Evolutionary conservation across 2,888 invertebrate species (phyloP), one percentile per base, ranked within the genome.

Genomic region (Meghimatium bilineatum): DNA sequence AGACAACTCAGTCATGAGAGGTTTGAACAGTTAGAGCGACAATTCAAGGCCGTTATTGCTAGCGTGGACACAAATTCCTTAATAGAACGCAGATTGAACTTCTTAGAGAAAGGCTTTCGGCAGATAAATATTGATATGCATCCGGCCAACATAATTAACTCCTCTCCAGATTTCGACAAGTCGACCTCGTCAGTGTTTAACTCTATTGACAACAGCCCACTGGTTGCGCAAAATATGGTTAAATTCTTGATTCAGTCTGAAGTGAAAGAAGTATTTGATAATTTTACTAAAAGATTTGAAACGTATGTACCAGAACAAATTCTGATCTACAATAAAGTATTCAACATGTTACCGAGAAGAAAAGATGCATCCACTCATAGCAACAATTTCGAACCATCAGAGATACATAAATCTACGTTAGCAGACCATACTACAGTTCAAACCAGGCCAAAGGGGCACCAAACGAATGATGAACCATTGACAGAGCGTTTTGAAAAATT

Each of bases 241-340:
- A 84, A 77, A 72, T 69, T 82, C 3, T 26, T 84, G 78, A 82
- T 85, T 60, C 83, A 85, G 34, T 17, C 83, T 10, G 86, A 87
- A 75, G 82, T 87, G 23, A 76, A 84, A 49, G 81, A 63, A 8
- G 67, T 83, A 36, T 76, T 85, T 10, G 82, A 86, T 49, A 86
- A 86, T 29, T 84, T 83, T 49, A 86, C 85, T 1, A 84, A 77
- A n/a, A 67, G 80, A 44, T 71, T 85, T 52, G 83, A 83, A 26
- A 79, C 77, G 36, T 85, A 80, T 36, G 74, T 85, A 63, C 84
- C 78, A 20, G 85, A 83, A 67, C 83, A 86, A 49, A 71, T 80
- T 1, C 34, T 84, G 36, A 52, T 85, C 34, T 85, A 84, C 78
- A 85, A 84, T 71, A 74, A 82, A 71, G 82, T 87, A 32, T 76